Evolutionary conservation across 2,797 vertebrate species (phyloP).

Genomic region (Leuciscus waleckii): DNA sequence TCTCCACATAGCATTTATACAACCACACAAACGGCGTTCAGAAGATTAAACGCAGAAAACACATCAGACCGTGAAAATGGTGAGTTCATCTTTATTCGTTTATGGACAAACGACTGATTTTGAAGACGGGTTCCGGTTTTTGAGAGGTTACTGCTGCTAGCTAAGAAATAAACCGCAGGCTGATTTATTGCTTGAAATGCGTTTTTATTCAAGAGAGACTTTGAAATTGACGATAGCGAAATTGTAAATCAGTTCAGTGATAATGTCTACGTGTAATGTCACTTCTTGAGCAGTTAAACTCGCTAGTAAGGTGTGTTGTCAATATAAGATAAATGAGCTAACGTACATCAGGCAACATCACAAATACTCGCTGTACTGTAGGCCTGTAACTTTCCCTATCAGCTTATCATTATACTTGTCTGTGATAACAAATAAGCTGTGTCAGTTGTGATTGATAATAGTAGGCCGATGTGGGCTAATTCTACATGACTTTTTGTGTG

Average conservation of each 20-base stretch:
- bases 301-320: background rate
- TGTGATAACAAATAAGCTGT: background rate
- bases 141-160: slow-evolving; percentile 3
- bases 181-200: background rate
- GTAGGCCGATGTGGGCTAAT: background rate
- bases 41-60: slow-evolving; percentile 26
- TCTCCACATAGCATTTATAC: slow-evolving; percentile 29
- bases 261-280: background rate
- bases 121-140: slow-evolving; percentile 53
- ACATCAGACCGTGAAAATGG: slow-evolving; percentile 64
- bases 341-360: background rate
- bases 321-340: background rate
- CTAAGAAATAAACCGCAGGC: slow-evolving; percentile 6
- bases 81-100: slow-evolving; percentile 40
- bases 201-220: background rate
- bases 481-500: background rate
- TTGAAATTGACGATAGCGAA: background rate
- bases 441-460: background rate
- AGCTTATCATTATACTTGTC: background rate
- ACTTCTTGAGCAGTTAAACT: background rate
- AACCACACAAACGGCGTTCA: slow-evolving; percentile 12
- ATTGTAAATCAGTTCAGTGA: background rate
- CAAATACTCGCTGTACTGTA: background rate
- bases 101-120: background rate
- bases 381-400: slow-evolving; percentile 2